A percentile compares a stretch with the other conserved stretches of the same genome.
Conservation (phyloP, 2,113 vertebrate species). For the Axis porcinus region DNA sequence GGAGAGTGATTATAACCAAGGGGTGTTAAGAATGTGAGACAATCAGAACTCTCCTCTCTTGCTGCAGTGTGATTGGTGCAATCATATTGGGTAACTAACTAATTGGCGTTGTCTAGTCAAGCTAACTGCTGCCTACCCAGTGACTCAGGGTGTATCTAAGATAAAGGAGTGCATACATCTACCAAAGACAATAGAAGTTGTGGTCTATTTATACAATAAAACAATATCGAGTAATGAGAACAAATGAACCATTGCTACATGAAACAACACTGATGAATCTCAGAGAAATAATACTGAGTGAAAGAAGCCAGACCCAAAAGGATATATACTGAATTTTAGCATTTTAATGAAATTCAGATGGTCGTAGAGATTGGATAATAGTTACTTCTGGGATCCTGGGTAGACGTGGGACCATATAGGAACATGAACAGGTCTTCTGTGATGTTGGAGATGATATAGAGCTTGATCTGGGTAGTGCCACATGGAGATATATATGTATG, state of each 20-base stretch:
- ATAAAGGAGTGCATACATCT: background rate
- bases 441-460: background rate
- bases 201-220: background rate
- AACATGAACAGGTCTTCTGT: background rate
- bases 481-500: background rate
- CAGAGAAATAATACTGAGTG: background rate
- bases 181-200: background rate
- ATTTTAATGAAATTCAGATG: background rate
- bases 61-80: too few species aligned
- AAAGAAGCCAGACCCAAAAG: background rate
- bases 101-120: background rate
- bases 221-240: background rate
- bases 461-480: background rate
- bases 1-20: background rate
- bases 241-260: background rate
- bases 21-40: background rate
- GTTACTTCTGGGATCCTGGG: background rate
- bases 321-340: background rate
- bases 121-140: background rate
- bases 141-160: background rate
- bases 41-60: background rate
- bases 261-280: background rate
- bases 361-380: background rate
- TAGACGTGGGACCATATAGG: background rate
- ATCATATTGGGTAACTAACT: background rate